Percentiles rank a stretch among this genome's conserved stretches.
Evolutionary conservation across 2,113 vertebrate genomes (phyloP).

Genomic region (Nestor notabilis): DNA sequence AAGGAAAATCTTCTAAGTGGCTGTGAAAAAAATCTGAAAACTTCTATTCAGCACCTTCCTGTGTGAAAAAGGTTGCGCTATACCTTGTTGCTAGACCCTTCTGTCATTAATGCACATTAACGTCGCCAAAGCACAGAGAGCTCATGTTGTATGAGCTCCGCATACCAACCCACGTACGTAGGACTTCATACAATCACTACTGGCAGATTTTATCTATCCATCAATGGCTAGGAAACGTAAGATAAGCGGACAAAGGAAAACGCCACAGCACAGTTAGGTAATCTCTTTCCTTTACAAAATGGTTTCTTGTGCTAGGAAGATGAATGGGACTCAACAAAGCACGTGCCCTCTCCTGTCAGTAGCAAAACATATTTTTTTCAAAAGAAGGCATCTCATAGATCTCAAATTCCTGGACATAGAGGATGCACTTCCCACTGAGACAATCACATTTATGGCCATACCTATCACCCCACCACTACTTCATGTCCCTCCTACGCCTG

Average conservation of each 20-base stretch:
- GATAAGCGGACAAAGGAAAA: slow-evolving; percentile 49
- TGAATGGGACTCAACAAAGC: slow-evolving; percentile 5
- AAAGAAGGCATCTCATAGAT: not conserved
- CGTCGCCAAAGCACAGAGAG: not conserved
- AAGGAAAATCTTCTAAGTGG: not conserved
- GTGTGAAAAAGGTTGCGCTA: accelerated
- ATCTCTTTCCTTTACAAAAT: slow-evolving; percentile 17
- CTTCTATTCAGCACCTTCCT: not conserved
- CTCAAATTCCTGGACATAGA: slow-evolving; percentile 21
- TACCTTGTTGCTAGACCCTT: not conserved
- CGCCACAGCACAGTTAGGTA: not conserved
- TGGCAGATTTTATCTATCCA: slow-evolving; percentile 29
- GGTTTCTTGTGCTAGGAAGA: not conserved
- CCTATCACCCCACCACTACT: not conserved
- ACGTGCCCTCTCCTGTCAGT: not conserved
- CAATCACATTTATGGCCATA: not conserved
- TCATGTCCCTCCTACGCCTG: not conserved
- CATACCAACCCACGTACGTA: not conserved
- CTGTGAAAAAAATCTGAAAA: not conserved
- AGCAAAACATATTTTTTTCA: not conserved
- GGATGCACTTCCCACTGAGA: not conserved
- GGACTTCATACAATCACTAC: not conserved
- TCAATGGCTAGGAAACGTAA: slow-evolving; percentile 13
- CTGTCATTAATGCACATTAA: not conserved
- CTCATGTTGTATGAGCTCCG: slow-evolving; percentile 11